Evolutionary conservation across 2,888 invertebrate genomes (phyloP).

Genomic region (Prosopocoilus inquinatus): DNA sequence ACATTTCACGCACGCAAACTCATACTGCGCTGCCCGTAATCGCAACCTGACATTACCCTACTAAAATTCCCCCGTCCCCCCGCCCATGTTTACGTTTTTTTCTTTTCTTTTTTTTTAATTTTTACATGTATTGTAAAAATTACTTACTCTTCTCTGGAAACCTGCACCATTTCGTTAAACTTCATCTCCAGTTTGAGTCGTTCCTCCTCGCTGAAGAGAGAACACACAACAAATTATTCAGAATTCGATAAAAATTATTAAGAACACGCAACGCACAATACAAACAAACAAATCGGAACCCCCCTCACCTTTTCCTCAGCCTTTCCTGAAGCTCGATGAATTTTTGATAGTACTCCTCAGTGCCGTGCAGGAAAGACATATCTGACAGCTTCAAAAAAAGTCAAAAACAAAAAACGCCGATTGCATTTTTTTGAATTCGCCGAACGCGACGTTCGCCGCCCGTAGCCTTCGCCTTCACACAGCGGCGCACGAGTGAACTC

Average conservation of each 20-base stretch:
- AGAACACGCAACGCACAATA: conserved; percentile 10
- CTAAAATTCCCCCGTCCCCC: no score
- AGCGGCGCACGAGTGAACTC: not conserved
- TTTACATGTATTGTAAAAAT: not conserved
- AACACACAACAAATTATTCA: not conserved
- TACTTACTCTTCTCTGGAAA: conserved; percentile 55
- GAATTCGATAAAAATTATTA: no score
- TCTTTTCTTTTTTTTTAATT: not conserved
- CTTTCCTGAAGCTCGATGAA: conserved; percentile 48
- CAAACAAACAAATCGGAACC: conserved; percentile 18
- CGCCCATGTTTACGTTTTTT: no score
- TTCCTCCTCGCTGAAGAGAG: conserved; percentile 54
- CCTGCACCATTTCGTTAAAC: conserved; percentile 54
- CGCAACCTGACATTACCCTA: no score
- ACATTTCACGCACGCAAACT: no score
- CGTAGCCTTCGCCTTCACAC: not conserved
- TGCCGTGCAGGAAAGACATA: conserved; percentile 28
- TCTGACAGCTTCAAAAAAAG: not conserved
- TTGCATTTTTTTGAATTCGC: not conserved
- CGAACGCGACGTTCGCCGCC: not conserved
- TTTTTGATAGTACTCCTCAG: conserved; percentile 47
- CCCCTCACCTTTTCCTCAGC: conserved; percentile 45
- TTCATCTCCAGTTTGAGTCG: conserved; percentile 56
- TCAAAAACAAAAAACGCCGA: not conserved
- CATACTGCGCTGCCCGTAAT: no score